Evolutionary conservation across 1,140 invertebrate species (phyloP).

Genomic region (Chrysomallon squamiferum): DNA sequence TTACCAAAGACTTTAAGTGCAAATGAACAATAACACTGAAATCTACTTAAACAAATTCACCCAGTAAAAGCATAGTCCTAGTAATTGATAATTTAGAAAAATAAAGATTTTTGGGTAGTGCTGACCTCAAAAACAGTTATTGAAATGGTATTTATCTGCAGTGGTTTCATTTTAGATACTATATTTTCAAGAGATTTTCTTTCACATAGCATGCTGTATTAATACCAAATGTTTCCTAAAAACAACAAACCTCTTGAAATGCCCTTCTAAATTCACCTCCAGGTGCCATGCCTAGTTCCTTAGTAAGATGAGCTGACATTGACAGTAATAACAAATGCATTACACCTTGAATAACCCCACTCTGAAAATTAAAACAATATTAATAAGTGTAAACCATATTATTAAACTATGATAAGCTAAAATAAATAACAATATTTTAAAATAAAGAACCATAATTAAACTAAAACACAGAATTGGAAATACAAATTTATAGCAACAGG

Average conservation of each 20-base stretch:
- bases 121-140: no score
- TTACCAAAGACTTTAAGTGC: no score
- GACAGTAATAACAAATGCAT: conserved; percentile 89
- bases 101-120: no score
- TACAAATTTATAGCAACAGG: background rate
- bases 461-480: background rate
- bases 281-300: conserved; percentile 95
- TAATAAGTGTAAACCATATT: background rate
- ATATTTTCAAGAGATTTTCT: no score
- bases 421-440: background rate
- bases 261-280: conserved; percentile 94
- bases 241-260: conserved; percentile 76
- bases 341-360: conserved; percentile 81
- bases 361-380: conserved; percentile 58
- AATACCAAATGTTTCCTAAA: no score
- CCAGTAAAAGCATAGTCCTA: no score
- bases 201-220: no score
- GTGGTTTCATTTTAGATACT: no score
- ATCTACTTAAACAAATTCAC: no score
- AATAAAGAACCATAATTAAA: background rate
- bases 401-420: background rate
- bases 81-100: no score
- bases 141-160: no score
- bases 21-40: no score
- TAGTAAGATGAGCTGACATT: conserved; percentile 91